Evolutionary conservation across 2,113 vertebrate genomes (phyloP).

Genomic region (Clarias gariepinus): DNA sequence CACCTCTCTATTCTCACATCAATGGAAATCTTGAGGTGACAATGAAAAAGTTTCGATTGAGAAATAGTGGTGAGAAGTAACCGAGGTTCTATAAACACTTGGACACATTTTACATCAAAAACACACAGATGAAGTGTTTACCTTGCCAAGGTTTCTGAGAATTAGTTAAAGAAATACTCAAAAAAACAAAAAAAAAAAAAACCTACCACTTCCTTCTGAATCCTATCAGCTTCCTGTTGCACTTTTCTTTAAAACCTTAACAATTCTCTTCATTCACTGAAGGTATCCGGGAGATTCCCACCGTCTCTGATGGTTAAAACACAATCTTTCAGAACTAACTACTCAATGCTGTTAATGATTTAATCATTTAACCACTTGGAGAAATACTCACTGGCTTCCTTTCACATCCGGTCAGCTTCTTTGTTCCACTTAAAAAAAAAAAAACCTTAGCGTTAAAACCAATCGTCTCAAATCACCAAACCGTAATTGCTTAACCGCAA

Average conservation of each 20-base stretch:
- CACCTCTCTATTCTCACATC: not conserved
- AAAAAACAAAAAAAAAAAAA: no score
- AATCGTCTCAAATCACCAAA: constrained; percentile 7
- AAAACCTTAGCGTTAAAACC: not conserved
- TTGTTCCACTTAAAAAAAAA: not conserved
- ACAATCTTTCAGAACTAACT: constrained; percentile 23
- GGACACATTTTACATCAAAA: not conserved
- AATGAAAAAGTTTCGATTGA: not conserved
- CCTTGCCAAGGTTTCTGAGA: not conserved
- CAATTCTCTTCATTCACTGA: not conserved
- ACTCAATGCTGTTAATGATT: not conserved
- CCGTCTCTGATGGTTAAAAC: not conserved
- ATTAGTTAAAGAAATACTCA: not conserved
- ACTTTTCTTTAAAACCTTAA: not conserved
- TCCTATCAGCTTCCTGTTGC: not conserved
- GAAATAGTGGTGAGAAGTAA: no score
- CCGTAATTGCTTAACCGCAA: not conserved
- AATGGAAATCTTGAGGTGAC: not conserved
- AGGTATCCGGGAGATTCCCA: not conserved
- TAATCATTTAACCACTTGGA: not conserved
- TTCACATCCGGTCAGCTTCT: not conserved
- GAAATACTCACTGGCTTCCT: not conserved
- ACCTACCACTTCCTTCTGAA: not conserved
- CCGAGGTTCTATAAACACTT: not conserved
- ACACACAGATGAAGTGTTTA: not conserved